Conservation (phyloP, 2,797 vertebrate species). For the Eurystomus glaucurus region DNA sequence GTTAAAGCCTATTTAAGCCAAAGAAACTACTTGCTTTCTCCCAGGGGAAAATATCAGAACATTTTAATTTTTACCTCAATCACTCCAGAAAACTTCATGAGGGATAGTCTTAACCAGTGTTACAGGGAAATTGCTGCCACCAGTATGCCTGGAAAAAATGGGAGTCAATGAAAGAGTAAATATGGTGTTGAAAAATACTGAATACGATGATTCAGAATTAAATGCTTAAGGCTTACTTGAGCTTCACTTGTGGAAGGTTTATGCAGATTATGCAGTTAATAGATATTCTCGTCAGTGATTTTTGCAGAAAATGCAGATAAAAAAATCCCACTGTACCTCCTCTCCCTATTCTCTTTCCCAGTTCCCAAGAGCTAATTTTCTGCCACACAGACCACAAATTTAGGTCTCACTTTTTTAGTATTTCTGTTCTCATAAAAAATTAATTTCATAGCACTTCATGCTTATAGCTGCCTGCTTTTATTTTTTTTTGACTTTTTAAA, state of each 20-base stretch:
- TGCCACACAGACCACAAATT: not conserved
- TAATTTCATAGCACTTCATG: not conserved
- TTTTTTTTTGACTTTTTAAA: not conserved
- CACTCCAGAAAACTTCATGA: constrained; percentile 74
- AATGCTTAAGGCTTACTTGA: constrained; percentile 57
- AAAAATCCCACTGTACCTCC: not conserved
- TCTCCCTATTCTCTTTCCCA: not conserved
- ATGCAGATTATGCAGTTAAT: constrained; percentile 60
- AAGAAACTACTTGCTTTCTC: constrained; percentile 68
- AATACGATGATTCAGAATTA: constrained; percentile 36
- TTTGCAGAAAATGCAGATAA: constrained; percentile 37
- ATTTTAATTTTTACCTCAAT: constrained; percentile 82
- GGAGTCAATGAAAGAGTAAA: constrained; percentile 45
- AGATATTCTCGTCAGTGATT: constrained; percentile 19
- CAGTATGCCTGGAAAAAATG: constrained; percentile 47
- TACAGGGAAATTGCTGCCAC: constrained; percentile 57
- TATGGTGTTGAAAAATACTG: constrained; percentile 15
- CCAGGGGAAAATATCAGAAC: constrained; percentile 75
- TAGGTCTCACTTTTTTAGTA: not conserved
- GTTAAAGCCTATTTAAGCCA: constrained; percentile 80
- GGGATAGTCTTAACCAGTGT: constrained; percentile 22
- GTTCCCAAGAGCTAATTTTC: constrained; percentile 47
- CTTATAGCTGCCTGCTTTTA: not conserved
- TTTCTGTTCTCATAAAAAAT: constrained; percentile 35
- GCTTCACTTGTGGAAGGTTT: constrained; percentile 21